Conservation (phyloP, 2,797 vertebrate species). For the Apogon hyalosoma region DNA sequence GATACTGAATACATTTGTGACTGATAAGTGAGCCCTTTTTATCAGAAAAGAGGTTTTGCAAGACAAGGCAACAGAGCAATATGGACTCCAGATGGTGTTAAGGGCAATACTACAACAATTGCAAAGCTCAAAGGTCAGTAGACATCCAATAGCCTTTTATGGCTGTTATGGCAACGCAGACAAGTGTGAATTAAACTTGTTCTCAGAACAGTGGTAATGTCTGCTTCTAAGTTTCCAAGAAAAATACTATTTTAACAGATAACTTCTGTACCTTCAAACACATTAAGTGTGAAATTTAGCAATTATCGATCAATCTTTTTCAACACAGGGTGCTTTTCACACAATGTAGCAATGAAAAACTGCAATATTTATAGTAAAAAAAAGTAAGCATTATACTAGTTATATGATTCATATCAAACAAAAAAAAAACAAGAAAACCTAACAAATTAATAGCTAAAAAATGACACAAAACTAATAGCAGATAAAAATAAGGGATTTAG, state of each 20-base stretch:
- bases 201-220: slow-evolving; percentile 26
- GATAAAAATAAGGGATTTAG: neutral
- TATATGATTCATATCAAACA: too few species aligned
- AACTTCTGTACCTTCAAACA: neutral
- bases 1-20: slow-evolving; percentile 34
- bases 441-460: neutral
- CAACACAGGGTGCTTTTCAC: too few species aligned
- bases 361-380: too few species aligned
- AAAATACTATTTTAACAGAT: neutral
- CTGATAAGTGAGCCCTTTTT: slow-evolving; percentile 55
- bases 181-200: slow-evolving; percentile 36
- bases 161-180: slow-evolving; percentile 39
- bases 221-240: slow-evolving; percentile 9
- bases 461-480: neutral
- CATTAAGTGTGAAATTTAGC: neutral
- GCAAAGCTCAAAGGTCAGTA: slow-evolving; percentile 77
- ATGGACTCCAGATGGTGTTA: slow-evolving; percentile 17
- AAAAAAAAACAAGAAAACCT: too few species aligned
- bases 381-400: too few species aligned
- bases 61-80: slow-evolving; percentile 31
- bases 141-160: slow-evolving; percentile 63
- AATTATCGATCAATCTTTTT: neutral
- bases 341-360: too few species aligned
- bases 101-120: slow-evolving; percentile 42
- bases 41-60: slow-evolving; percentile 58